Evolutionary conservation across 2,113 vertebrate genomes (phyloP).

Genomic region (Hystrix cristata): DNA sequence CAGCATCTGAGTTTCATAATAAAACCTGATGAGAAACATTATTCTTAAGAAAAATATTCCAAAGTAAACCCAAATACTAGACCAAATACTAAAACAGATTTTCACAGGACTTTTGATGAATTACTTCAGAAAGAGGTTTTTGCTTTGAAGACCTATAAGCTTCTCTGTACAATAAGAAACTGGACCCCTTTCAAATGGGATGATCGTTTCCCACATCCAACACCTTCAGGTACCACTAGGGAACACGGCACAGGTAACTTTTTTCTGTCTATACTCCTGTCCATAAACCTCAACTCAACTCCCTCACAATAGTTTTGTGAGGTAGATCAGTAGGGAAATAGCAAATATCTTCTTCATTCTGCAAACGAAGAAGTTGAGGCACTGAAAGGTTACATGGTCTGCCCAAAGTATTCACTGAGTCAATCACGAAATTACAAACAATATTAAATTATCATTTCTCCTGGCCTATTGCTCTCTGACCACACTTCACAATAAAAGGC

Average conservation of each 20-base stretch:
- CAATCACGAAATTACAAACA: conserved; percentile 16
- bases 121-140: conserved; percentile 2
- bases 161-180: conserved; percentile 24
- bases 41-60: conserved; percentile 56
- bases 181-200: background rate
- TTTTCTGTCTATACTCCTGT: background rate
- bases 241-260: background rate
- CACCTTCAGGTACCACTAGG: background rate
- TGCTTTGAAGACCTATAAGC: background rate
- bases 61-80: conserved; percentile 61
- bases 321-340: conserved; percentile 65
- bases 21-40: conserved; percentile 34
- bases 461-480: background rate
- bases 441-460: conserved; percentile 37
- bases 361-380: conserved; percentile 76
- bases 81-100: conserved; percentile 43
- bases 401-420: conserved; percentile 48
- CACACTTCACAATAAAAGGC: conserved; percentile 46
- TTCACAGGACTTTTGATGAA: conserved; percentile 49
- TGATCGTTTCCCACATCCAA: background rate
- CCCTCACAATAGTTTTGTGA: conserved; percentile 78
- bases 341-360: conserved; percentile 69
- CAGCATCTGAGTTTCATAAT: conserved; percentile 37
- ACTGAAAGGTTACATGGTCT: conserved; percentile 68
- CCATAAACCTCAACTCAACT: conserved; percentile 19